Evolutionary conservation across 2,888 invertebrate species (phyloP).

Genomic region (Drosophila acutilabella): DNA sequence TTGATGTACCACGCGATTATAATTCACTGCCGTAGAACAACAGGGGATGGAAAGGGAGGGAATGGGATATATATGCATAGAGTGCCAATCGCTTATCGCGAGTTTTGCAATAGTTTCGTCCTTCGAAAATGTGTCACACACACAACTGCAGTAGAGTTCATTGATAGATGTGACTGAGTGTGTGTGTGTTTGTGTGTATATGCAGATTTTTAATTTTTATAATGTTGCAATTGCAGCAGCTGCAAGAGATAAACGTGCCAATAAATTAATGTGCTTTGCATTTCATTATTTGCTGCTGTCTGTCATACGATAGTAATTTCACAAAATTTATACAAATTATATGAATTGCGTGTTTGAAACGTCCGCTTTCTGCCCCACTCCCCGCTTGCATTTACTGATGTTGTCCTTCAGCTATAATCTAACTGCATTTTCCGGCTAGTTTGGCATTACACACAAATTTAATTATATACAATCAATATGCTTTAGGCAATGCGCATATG

Average conservation of each 20-base stretch:
- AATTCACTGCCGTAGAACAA: constrained; percentile 21
- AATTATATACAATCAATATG: constrained; percentile 66
- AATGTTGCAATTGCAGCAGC: constrained; percentile 44
- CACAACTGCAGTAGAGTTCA: constrained; percentile 3
- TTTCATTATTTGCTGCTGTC: constrained; percentile 65
- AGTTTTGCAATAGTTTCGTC: constrained; percentile 37
- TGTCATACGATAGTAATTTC: constrained; percentile 48
- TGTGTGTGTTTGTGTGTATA: constrained; percentile 40
- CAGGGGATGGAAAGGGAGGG: neutral
- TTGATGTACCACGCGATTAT: constrained; percentile 17
- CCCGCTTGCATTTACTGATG: constrained; percentile 13
- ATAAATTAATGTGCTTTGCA: constrained; percentile 77
- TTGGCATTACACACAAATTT: constrained; percentile 70
- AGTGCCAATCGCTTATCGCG: constrained; percentile 60
- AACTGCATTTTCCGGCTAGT: constrained; percentile 51
- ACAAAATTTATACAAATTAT: constrained; percentile 32
- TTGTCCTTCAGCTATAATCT: constrained; percentile 35
- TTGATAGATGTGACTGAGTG: neutral
- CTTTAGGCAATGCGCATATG: constrained; percentile 71
- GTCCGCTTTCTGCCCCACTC: neutral
- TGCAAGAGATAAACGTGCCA: constrained; percentile 71
- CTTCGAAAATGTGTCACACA: constrained; percentile 14
- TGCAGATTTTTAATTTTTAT: constrained; percentile 63
- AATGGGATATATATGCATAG: constrained; percentile 15
- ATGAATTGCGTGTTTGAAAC: constrained; percentile 23